These are phyloP conservation scores for Mesaphorura yosii DNA, from an alignment of 1,140 invertebrate genomes.

Conservation along the genomic window DNA sequence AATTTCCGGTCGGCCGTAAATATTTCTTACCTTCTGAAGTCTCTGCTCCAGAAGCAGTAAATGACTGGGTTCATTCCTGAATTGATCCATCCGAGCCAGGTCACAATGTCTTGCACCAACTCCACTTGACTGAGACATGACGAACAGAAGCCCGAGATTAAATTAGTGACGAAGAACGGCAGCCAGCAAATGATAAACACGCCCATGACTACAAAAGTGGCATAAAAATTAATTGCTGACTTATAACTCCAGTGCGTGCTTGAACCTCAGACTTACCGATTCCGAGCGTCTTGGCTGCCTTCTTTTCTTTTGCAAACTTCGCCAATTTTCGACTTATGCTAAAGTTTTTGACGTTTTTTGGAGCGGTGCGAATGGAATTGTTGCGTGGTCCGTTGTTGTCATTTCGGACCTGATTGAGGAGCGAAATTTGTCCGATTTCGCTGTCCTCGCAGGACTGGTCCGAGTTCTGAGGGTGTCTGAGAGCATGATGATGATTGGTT, in stretches of 20 bases:
- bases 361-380: conserved; percentile 27
- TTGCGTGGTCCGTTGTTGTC: conserved; percentile 17
- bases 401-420: conserved; percentile 9
- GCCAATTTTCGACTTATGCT: conserved; percentile 76
- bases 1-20: too few relatives aligned
- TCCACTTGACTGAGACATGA: conserved; percentile 77
- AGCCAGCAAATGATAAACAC: conserved; percentile 63
- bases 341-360: conserved; percentile 58
- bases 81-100: conserved; percentile 98
- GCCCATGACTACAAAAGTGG: conserved; percentile 56
- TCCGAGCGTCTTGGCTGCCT: conserved; percentile 85
- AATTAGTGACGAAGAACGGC: conserved; percentile 95
- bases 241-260: conserved; percentile 35
- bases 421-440: conserved; percentile 25
- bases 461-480: conserved; percentile 18
- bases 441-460: conserved; percentile 17
- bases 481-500: conserved; percentile 3
- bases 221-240: not conserved
- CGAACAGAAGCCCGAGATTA: conserved; percentile 77
- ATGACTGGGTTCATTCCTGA: conserved; percentile 58
- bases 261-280: conserved; percentile 70
- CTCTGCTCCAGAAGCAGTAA: conserved; percentile 90
- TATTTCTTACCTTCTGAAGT: conserved; percentile 72
- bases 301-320: conserved; percentile 89
- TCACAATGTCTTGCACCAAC: conserved; percentile 81